A percentile compares a stretch with the other conserved stretches of the same genome.
Conservation (phyloP, 2,113 vertebrate species). For the Pseudois nayaur region DNA sequence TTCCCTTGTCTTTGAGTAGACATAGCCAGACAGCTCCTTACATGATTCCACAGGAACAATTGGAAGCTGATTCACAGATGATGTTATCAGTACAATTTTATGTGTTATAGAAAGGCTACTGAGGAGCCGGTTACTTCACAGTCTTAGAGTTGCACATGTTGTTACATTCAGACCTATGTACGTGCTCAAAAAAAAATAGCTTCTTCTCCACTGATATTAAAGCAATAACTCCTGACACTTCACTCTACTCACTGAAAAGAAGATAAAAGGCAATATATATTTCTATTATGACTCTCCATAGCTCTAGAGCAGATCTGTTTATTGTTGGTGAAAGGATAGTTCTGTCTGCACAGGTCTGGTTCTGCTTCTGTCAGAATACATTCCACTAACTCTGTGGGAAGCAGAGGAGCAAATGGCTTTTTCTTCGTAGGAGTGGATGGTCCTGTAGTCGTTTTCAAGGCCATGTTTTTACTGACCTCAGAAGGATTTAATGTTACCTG, state of each 20-base stretch:
- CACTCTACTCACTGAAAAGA: conserved; percentile 73
- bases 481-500: conserved; percentile 1
- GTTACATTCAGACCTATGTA: neutral
- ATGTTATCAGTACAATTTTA: neutral
- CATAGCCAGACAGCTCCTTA: conserved; percentile 52
- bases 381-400: conserved; percentile 54
- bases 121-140: conserved; percentile 67
- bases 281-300: conserved; percentile 80
- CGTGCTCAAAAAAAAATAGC: conserved; percentile 67
- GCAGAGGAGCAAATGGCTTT: conserved; percentile 68
- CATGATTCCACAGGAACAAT: neutral
- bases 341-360: conserved; percentile 71
- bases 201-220: conserved; percentile 81
- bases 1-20: neutral
- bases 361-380: conserved; percentile 75
- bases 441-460: neutral
- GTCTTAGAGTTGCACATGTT: neutral
- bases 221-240: conserved; percentile 84
- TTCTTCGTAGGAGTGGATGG: conserved; percentile 30
- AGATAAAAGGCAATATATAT: conserved; percentile 83
- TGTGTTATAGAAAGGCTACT: conserved; percentile 72
- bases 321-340: conserved; percentile 69
- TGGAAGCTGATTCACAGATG: neutral
- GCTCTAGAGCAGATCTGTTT: conserved; percentile 77
- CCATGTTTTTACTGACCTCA: neutral